These are phyloP conservation scores for Eciton burchellii DNA, from an alignment of 1,140 invertebrate species.

Conservation along the genomic window DNA sequence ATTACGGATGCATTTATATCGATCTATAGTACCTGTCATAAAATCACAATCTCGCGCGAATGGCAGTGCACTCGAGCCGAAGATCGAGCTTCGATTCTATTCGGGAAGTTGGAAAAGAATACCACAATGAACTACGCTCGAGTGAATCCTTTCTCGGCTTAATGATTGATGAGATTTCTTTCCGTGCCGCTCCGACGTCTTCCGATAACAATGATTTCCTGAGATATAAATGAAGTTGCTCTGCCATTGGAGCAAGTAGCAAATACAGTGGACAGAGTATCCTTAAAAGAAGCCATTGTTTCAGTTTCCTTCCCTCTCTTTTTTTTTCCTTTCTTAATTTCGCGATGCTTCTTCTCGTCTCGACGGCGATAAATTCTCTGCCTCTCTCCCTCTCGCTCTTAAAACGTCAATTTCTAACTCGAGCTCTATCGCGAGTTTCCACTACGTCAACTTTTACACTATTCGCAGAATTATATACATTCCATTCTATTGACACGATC, in stretches of 20 bases:
- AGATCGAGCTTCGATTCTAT: slow-evolving; percentile 56
- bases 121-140: slow-evolving; percentile 55
- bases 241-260: slow-evolving; percentile 26
- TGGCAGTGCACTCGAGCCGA: slow-evolving; percentile 33
- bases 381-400: too few relatives aligned
- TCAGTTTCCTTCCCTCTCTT: background rate
- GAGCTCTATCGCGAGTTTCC: background rate
- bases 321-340: slow-evolving; percentile 27
- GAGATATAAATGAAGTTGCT: slow-evolving; percentile 59
- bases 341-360: slow-evolving; percentile 18
- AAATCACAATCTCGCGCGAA: slow-evolving; percentile 40
- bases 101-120: slow-evolving; percentile 55
- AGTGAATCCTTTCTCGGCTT: slow-evolving; percentile 52
- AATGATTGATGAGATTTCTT: slow-evolving; percentile 62
- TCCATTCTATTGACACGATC: background rate
- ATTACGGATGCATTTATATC: slow-evolving; percentile 10
- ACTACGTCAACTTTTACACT: background rate
- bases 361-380: background rate
- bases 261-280: slow-evolving; percentile 57
- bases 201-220: slow-evolving; percentile 57
- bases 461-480: background rate
- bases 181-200: slow-evolving; percentile 29
- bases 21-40: background rate
- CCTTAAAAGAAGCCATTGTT: slow-evolving; percentile 13
- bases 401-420: background rate